These are phyloP conservation scores for Willisornis vidua DNA, from an alignment of 2,113 vertebrate genomes.

Conservation along the genomic window DNA sequence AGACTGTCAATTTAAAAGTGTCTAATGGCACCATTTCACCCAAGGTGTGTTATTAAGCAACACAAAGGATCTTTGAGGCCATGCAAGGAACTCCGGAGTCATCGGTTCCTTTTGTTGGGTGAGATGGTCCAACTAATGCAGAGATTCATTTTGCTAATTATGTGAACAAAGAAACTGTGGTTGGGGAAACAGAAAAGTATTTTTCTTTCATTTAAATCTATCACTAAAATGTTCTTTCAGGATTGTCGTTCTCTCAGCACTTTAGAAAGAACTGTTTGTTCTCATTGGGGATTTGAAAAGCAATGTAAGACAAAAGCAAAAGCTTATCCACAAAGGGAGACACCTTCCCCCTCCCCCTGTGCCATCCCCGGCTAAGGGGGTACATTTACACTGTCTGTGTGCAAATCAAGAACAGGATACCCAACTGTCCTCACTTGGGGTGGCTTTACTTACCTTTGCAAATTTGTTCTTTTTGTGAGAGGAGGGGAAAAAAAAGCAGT, in stretches of 20 bases:
- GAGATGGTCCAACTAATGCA: conserved; percentile 3
- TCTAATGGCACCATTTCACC: background rate
- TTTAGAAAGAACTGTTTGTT: conserved; percentile 27
- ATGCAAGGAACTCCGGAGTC: background rate
- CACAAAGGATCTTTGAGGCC: conserved; percentile 9
- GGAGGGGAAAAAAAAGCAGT: rapidly evolving
- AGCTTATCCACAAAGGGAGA: background rate
- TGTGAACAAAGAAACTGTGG: conserved; percentile 35
- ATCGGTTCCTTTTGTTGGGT: conserved; percentile 43
- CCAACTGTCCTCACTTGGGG: background rate
- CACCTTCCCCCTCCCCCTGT: background rate
- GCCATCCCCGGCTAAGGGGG: background rate
- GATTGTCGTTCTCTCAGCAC: background rate
- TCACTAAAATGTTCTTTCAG: conserved; percentile 42
- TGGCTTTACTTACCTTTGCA: background rate
- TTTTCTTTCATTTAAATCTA: conserved; percentile 31
- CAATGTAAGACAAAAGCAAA: background rate
- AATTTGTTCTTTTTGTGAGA: background rate
- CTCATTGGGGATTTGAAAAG: conserved; percentile 42
- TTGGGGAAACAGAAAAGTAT: conserved; percentile 31
- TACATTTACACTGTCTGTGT: background rate
- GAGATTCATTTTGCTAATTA: conserved; percentile 62
- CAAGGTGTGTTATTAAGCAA: conserved; percentile 24
- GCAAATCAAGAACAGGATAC: background rate
- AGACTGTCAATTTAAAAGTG: conserved; percentile 15